Evolutionary conservation across 30 jellyfish, hydroid and myxozoan species (phyloP).

Genomic region (Turritopsis dohrnii): DNA sequence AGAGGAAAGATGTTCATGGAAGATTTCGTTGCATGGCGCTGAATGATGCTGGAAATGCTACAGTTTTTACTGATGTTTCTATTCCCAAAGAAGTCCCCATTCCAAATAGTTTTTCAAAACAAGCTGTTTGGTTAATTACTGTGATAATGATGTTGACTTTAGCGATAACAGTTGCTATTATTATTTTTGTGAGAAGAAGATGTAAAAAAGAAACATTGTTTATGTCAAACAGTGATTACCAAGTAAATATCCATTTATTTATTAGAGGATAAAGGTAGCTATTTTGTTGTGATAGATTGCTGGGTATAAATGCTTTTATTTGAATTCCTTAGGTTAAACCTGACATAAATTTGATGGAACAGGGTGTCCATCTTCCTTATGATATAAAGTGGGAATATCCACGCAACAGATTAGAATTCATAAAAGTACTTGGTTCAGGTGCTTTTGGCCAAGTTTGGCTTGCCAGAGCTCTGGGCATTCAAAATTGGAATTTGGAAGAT

Average conservation of each 20-base stretch:
- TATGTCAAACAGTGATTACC: neutral
- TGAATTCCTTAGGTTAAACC: slow-evolving; percentile 10
- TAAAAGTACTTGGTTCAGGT: slow-evolving; percentile 28
- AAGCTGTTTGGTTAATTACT: neutral
- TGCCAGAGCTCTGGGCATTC: slow-evolving; percentile 20
- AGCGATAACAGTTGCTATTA: neutral
- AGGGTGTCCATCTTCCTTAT: slow-evolving; percentile 17
- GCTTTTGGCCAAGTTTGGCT: slow-evolving; percentile 40
- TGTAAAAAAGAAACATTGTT: neutral
- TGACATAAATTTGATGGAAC: slow-evolving; percentile 9
- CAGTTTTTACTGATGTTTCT: neutral
- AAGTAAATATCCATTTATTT: neutral
- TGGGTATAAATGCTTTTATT: neutral
- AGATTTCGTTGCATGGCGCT: slow-evolving; percentile 25
- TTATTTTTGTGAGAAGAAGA: neutral
- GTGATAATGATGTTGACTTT: neutral
- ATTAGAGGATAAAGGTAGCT: neutral
- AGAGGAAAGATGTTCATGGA: neutral
- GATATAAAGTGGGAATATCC: slow-evolving; percentile 31
- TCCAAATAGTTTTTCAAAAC: neutral
- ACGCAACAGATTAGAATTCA: slow-evolving; percentile 18
- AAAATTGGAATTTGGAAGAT: slow-evolving; percentile 37
- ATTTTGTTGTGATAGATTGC: neutral
- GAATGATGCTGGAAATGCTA: slow-evolving; percentile 21
- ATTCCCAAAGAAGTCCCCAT: neutral